Evolutionary conservation across 2,113 vertebrate species (phyloP).

Genomic region (Nanorana parkeri): DNA sequence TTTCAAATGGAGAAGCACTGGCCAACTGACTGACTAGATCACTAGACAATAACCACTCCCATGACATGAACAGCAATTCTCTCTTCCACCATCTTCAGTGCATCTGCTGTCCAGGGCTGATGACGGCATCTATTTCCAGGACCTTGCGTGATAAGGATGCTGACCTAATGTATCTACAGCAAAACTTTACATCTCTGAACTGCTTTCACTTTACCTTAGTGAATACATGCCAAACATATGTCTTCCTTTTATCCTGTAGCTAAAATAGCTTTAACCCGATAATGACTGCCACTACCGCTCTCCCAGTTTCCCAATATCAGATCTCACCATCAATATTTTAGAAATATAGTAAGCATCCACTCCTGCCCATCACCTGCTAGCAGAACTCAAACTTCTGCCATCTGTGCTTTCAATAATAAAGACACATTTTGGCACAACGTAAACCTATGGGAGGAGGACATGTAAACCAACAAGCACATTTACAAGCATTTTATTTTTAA

Average conservation of each 20-base stretch:
- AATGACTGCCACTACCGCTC: slow-evolving; percentile 36
- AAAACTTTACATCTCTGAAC: slow-evolving; percentile 45
- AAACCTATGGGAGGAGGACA: not conserved
- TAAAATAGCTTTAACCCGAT: slow-evolving; percentile 54
- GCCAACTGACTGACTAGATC: slow-evolving; percentile 69
- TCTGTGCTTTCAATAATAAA: not conserved
- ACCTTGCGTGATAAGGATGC: slow-evolving; percentile 77
- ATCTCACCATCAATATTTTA: slow-evolving; percentile 58
- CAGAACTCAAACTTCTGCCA: slow-evolving; percentile 59
- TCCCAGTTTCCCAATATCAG: slow-evolving; percentile 49
- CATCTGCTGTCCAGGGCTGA: slow-evolving; percentile 70
- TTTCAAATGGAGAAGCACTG: slow-evolving; percentile 76
- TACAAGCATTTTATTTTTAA: not conserved
- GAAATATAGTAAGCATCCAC: slow-evolving; percentile 62
- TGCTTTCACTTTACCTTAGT: slow-evolving; percentile 7
- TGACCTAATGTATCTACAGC: slow-evolving; percentile 58
- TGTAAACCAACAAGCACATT: not conserved
- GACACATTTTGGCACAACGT: not conserved
- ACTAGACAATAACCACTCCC: slow-evolving; percentile 74
- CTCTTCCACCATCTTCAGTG: slow-evolving; percentile 76
- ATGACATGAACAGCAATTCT: slow-evolving; percentile 73
- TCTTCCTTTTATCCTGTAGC: not conserved
- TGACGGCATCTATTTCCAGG: slow-evolving; percentile 84
- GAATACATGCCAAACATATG: not conserved
- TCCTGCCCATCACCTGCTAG: slow-evolving; percentile 62